Percentiles rank a stretch among this genome's conserved stretches.
phyloP scores from a whole-genome alignment of 2,888 invertebrate species.

The Perdita meconis region DNA sequence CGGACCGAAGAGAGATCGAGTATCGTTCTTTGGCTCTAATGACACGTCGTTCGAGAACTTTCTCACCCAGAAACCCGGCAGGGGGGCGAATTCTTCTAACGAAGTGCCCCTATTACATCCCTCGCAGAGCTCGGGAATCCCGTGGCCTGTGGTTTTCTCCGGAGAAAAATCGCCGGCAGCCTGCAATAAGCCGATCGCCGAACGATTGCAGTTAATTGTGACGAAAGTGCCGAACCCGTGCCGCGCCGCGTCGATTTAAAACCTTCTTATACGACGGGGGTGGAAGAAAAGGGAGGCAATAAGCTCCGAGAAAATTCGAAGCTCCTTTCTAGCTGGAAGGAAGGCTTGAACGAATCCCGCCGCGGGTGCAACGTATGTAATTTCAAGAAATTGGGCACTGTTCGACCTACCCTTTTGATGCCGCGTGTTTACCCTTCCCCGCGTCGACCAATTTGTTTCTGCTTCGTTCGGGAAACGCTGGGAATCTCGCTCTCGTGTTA shows the following conservation, averaged over 20 bases:
- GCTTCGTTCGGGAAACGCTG: conserved; percentile 7
- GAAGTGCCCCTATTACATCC: conserved; percentile 3
- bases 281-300: too few relatives aligned
- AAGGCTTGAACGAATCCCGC: background rate
- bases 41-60: conserved; percentile 2
- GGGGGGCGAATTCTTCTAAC: conserved; percentile 7
- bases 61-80: conserved; percentile 3
- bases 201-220: conserved; percentile 42
- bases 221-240: conserved; percentile 9
- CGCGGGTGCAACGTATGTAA: conserved; percentile 26
- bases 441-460: conserved; percentile 37
- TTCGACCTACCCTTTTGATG: background rate
- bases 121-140: background rate
- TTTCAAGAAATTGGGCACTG: conserved; percentile 33
- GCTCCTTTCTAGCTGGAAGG: conserved; percentile 13
- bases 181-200: conserved; percentile 30
- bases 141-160: background rate
- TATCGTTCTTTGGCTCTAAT: conserved; percentile 23
- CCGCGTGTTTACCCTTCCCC: conserved; percentile 6
- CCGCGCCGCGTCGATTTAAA: conserved; percentile 22
- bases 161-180: conserved; percentile 2
- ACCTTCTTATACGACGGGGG: conserved; percentile 4
- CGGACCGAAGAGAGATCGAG: background rate
- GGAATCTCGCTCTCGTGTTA: conserved; percentile 13
- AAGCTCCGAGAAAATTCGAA: conserved; percentile 8